Evolutionary conservation across 2,113 vertebrate genomes (phyloP).

Genomic region (Ictalurus punctatus): DNA sequence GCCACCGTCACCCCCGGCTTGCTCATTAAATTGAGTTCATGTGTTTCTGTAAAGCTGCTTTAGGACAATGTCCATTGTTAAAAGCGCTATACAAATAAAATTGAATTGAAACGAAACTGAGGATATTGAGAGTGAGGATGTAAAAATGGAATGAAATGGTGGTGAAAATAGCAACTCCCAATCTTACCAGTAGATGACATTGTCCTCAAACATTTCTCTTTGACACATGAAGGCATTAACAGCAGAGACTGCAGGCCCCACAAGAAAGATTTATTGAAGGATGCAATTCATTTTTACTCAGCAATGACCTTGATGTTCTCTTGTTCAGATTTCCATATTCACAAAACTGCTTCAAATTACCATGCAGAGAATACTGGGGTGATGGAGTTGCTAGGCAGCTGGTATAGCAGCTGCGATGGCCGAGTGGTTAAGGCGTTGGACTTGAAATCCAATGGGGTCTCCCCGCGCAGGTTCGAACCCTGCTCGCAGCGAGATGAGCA

Average conservation of each 20-base stretch:
- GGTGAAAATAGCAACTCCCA: not conserved
- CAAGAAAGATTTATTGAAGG: not conserved
- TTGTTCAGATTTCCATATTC: not conserved
- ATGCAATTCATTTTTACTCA: not conserved
- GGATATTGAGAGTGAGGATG: not conserved
- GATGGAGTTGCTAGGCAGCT: too few relatives aligned
- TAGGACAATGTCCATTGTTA: too few relatives aligned
- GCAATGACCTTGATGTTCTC: not conserved
- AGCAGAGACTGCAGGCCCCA: not conserved
- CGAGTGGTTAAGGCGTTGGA: constrained; percentile 89
- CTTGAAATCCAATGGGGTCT: constrained; percentile 89
- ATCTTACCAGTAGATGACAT: constrained; percentile 41
- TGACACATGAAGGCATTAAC: not conserved
- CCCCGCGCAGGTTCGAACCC: constrained; percentile 86
- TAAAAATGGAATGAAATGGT: not conserved
- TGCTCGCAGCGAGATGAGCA: constrained; percentile 72
- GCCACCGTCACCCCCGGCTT: too few relatives aligned
- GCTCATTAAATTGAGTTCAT: too few relatives aligned
- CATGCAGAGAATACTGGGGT: not conserved
- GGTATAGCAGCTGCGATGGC: constrained; percentile 74
- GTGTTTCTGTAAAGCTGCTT: too few relatives aligned
- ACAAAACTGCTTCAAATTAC: not conserved
- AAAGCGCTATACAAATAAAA: too few relatives aligned
- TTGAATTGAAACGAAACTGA: too few relatives aligned
- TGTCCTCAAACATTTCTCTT: constrained; percentile 38